phyloP scores from a whole-genome alignment of 2,888 invertebrate genomes.

The Monoplex corrugatus region DNA sequence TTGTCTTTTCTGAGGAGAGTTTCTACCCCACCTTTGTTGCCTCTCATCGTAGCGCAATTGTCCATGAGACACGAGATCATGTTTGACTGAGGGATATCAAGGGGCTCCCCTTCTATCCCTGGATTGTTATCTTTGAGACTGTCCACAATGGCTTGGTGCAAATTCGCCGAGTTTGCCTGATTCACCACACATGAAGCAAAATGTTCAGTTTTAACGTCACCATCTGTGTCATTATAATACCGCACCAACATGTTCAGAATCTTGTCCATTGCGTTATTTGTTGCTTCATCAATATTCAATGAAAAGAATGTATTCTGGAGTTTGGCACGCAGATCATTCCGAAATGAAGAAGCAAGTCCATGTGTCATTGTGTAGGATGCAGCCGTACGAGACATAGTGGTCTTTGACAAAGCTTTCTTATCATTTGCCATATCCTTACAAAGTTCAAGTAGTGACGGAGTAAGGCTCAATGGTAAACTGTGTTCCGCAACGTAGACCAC shows the following conservation, averaged over 20 bases:
- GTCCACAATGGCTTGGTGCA: not conserved
- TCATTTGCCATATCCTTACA: not conserved
- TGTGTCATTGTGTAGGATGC: constrained; percentile 1
- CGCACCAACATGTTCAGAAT: not conserved
- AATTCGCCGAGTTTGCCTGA: not conserved
- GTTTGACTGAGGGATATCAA: no score
- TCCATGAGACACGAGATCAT: not conserved
- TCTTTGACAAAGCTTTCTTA: not conserved
- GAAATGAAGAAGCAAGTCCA: not conserved
- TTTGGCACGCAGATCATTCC: not conserved
- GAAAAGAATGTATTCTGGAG: not conserved
- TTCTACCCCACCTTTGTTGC: not conserved
- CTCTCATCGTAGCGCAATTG: no score
- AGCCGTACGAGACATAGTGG: not conserved
- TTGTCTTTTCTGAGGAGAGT: not conserved
- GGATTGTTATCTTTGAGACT: not conserved
- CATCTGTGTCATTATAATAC: not conserved
- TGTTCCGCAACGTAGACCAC: not conserved
- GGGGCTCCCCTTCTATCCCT: not conserved
- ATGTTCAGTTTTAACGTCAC: constrained; percentile 9
- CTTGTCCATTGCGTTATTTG: constrained; percentile 8
- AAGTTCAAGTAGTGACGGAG: not conserved
- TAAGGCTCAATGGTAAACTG: not conserved
- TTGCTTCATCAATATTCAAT: not conserved
- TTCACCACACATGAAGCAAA: not conserved